Base-by-base conservation (phyloP, 2,888 invertebrate genomes). In the Hyppa rectilinea region DNA sequence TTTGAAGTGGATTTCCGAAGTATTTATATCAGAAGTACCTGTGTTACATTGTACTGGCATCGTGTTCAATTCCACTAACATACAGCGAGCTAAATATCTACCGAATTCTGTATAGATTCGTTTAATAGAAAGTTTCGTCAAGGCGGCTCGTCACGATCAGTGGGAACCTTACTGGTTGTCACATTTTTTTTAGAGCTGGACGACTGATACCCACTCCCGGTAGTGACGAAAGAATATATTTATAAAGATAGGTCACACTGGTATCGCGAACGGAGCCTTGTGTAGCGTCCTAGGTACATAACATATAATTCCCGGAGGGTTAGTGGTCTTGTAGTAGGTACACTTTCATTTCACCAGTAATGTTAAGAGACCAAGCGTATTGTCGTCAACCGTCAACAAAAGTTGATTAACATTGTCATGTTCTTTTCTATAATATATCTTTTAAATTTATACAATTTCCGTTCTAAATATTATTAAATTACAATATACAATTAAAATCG, bases 11-110 rank as follows among this genome's bases (percentile, higher is more conserved):
- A 71, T 36, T 36, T 71, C 17, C 1, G 31, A 50, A 45, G 26
- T 66, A 74, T 74, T 61, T 45, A 66, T 66, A 61, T 61, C 60
- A 31, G 36, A 43, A 70, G 14, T 70, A 58, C 43, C 20, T 20
- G n/a, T 36, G 20, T 23, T 29, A 43, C 26, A 43, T 23, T 43
- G 14, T 50, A 69, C 38, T 70, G 29, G 29, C 70, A 26, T 29
- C 36, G 0, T 23, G 58, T 43, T 20, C 20, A 43, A 2, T 26
- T 17, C 3, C 20, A 43, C 40, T 10, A 31, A 31, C 0, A 65
- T 3, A 23, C 12, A 5, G 7, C 1, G 34, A 68, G 6, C 7
- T 17, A 61, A 36, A 38, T 40, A 29, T 58, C 20, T 7, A 40
- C 40, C 1, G 7, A 26, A 5, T 40, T 20, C 7, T 58, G 7